Conservation (phyloP, 2,797 vertebrate species). For the Siniperca undulata region DNA sequence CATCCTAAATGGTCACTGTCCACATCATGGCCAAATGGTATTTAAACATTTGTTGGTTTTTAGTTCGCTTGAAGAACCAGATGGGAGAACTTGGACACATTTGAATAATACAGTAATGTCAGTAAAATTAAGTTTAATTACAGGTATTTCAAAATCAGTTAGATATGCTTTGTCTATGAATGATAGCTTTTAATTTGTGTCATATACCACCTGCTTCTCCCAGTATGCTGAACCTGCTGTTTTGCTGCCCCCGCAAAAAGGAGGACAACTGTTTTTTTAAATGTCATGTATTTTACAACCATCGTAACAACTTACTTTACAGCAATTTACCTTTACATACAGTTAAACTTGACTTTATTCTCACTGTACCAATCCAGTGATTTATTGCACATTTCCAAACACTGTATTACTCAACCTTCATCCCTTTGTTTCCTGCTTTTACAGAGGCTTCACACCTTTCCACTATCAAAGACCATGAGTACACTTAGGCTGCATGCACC, state of each 20-base stretch:
- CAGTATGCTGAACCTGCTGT: not conserved
- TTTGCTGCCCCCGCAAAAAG: not conserved
- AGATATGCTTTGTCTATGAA: not conserved
- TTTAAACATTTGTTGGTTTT: slow-evolving; percentile 7
- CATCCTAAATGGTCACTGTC: not conserved
- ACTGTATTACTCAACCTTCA: slow-evolving; percentile 19
- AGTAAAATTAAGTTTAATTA: not conserved
- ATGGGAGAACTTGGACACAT: not conserved
- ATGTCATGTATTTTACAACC: slow-evolving; percentile 13
- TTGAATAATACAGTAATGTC: not conserved
- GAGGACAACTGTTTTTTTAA: not conserved
- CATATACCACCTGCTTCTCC: slow-evolving; percentile 7
- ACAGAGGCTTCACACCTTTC: slow-evolving; percentile 32
- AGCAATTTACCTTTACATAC: slow-evolving; percentile 14
- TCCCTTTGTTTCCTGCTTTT: slow-evolving; percentile 57
- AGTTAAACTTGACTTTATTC: slow-evolving; percentile 20
- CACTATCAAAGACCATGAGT: slow-evolving; percentile 22
- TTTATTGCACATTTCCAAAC: slow-evolving; percentile 55
- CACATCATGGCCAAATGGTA: not conserved
- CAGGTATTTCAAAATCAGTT: not conserved
- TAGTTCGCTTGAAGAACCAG: not conserved
- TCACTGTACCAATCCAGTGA: slow-evolving; percentile 26
- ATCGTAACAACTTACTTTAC: slow-evolving; percentile 2
- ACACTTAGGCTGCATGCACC: slow-evolving; percentile 28
- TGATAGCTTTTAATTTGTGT: not conserved